Base-by-base conservation (phyloP, 2,888 invertebrate species). In the Microchrysa polita region DNA sequence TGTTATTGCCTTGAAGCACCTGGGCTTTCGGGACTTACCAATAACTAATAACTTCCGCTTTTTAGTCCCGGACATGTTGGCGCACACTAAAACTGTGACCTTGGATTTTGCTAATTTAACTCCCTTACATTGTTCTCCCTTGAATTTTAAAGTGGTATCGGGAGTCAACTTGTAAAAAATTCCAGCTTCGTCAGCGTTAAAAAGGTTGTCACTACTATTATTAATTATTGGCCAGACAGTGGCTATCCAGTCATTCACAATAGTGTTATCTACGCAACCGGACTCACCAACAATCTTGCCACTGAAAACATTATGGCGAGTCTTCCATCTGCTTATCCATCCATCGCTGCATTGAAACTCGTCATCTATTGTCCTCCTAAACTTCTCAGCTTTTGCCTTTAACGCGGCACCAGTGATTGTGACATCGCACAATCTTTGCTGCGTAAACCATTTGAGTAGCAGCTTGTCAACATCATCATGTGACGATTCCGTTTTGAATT, bases 21-120 rank as follows among this genome's bases (percentile, higher is more conserved):
- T 12, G 34, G 34, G 1, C 14, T 27, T 76, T 79, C 80, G 20
- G 78, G 78, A 72, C 75, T 73, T 61, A 79, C 77, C 27, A 79
- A 73, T 48, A 77, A 76, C 16, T 79, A 79, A 20, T n/a, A n/a
- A n/a, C n/a, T n/a, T n/a, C n/a, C n/a, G n/a, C n/a, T n/a, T n/a
- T n/a, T n/a, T n/a, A n/a, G n/a, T n/a, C n/a, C n/a, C n/a, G n/a
- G n/a, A n/a, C n/a, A n/a, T n/a, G n/a, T n/a, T n/a, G n/a, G n/a
- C n/a, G n/a, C n/a, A n/a, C n/a, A n/a, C n/a, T n/a, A n/a, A n/a
- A n/a, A n/a, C n/a, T n/a, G n/a, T n/a, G n/a, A 80, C 57, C 73
- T 78, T 77, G 65, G 74, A 74, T 69, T 79, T 77, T 16, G 77
- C 75, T 77, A 78, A 52, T 76, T 76, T 74, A 77, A 77, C 42